These are phyloP conservation scores for Rhagonycha lutea DNA, from an alignment of 2,888 invertebrate species.

Conservation along the genomic window DNA sequence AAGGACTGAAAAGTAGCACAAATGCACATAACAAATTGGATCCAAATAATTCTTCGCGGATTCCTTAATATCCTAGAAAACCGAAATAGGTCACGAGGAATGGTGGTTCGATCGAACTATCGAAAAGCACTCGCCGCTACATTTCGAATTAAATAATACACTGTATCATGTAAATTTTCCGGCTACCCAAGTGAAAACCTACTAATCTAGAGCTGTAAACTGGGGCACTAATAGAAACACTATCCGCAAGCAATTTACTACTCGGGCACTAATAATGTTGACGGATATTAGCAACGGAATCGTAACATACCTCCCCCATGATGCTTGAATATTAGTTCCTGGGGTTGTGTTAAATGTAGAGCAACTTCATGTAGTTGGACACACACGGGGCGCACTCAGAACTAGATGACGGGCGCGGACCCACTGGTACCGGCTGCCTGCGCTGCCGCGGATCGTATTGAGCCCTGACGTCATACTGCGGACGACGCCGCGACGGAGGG, in stretches of 20 bases:
- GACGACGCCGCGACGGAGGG: slow-evolving; percentile 54
- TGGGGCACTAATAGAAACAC: slow-evolving; percentile 3
- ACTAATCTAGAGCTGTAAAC: neutral
- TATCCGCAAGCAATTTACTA: slow-evolving; percentile 10
- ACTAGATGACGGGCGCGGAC: slow-evolving; percentile 68
- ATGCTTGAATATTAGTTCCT: slow-evolving; percentile 31
- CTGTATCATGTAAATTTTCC: neutral
- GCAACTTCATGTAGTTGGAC: slow-evolving; percentile 51
- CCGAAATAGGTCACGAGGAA: neutral
- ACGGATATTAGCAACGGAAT: slow-evolving; percentile 5
- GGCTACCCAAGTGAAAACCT: neutral
- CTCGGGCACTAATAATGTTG: neutral
- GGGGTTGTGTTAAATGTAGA: slow-evolving; percentile 47
- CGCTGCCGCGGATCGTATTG: slow-evolving; percentile 57
- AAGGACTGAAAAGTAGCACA: neutral
- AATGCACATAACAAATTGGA: neutral
- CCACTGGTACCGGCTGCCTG: slow-evolving; percentile 59
- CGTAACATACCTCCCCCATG: slow-evolving; percentile 54
- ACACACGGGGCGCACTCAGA: slow-evolving; percentile 60
- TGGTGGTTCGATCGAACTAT: neutral
- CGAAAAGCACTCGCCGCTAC: neutral
- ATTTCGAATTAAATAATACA: neutral
- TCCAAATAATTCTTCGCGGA: neutral
- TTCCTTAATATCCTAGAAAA: neutral
- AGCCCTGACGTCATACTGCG: slow-evolving; percentile 69